phyloP scores from a whole-genome alignment of 2,797 vertebrate genomes.

The Remorina albescens region DNA sequence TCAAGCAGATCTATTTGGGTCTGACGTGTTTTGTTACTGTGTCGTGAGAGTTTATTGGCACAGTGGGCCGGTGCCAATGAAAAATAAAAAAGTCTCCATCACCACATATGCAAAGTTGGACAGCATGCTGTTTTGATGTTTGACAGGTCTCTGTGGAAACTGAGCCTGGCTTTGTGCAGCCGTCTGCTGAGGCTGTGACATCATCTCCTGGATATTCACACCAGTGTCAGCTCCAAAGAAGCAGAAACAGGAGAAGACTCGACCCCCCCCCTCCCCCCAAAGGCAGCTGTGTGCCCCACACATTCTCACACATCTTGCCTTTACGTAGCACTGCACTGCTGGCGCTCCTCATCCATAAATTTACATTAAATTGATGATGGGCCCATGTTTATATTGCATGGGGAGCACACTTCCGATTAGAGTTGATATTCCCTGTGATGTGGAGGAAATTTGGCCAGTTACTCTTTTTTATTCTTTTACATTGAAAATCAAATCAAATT shows the following conservation, averaged over 20 bases:
- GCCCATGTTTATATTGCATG: not conserved
- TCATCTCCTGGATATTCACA: conserved; percentile 82
- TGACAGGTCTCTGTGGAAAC: conserved; percentile 81
- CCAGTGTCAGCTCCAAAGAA: conserved; percentile 76
- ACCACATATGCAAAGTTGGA: conserved; percentile 36
- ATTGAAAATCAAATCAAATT: no score
- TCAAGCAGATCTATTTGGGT: not conserved
- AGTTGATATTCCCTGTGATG: not conserved
- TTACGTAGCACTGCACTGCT: conserved; percentile 20
- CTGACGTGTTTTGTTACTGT: not conserved
- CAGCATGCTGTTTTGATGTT: conserved; percentile 76
- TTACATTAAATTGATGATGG: not conserved
- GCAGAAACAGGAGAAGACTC: conserved; percentile 78
- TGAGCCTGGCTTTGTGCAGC: conserved; percentile 73
- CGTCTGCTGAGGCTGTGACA: conserved; percentile 75
- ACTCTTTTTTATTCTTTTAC: no score
- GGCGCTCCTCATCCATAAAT: conserved; percentile 5
- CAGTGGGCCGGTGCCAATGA: not conserved
- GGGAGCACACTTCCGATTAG: not conserved
- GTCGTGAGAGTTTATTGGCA: not conserved
- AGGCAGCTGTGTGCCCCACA: conserved; percentile 74
- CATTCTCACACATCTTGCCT: conserved; percentile 15
- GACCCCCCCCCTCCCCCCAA: no score
- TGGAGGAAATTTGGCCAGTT: not conserved
- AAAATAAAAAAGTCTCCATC: conserved; percentile 12